These are phyloP conservation scores for Isotomurus palustris DNA, from an alignment of 2,888 invertebrate species.

Conservation along the genomic window DNA sequence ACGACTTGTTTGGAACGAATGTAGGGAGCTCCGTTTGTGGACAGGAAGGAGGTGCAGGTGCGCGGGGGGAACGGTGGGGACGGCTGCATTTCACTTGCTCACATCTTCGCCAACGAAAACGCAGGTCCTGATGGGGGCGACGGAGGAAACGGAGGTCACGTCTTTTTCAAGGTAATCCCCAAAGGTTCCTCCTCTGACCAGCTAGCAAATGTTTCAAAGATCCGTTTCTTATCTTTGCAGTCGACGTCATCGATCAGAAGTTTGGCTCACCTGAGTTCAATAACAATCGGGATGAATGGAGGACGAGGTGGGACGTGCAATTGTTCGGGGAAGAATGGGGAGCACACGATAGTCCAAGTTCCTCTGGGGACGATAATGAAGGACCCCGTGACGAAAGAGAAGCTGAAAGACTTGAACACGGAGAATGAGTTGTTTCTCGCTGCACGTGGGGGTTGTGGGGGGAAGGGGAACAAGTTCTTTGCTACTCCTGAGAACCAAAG, in stretches of 20 bases:
- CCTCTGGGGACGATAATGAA: conserved; percentile 55
- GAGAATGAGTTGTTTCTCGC: conserved; percentile 74
- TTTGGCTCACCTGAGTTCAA: conserved; percentile 61
- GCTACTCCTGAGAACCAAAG: conserved; percentile 69
- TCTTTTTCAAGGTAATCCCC: conserved; percentile 65
- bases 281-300: conserved; percentile 64
- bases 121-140: conserved; percentile 96
- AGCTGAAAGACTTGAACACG: conserved; percentile 62
- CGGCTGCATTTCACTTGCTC: conserved; percentile 83
- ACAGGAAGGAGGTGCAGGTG: conserved; percentile 62
- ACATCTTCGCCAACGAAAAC: conserved; percentile 72
- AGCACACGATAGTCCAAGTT: conserved; percentile 55
- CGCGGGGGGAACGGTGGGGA: conserved; percentile 88
- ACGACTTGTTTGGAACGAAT: not conserved
- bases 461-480: conserved; percentile 91
- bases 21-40: conserved; percentile 65
- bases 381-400: conserved; percentile 52
- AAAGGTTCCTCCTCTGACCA: not conserved
- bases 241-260: conserved; percentile 65
- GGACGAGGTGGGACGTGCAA: conserved; percentile 68
- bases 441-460: conserved; percentile 92
- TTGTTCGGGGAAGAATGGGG: conserved; percentile 75
- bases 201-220: not conserved
- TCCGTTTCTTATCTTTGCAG: conserved; percentile 48
- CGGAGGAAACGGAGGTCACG: conserved; percentile 93